phyloP scores from a whole-genome alignment of 2,888 invertebrate species.

The Therioaphis trifolii region DNA sequence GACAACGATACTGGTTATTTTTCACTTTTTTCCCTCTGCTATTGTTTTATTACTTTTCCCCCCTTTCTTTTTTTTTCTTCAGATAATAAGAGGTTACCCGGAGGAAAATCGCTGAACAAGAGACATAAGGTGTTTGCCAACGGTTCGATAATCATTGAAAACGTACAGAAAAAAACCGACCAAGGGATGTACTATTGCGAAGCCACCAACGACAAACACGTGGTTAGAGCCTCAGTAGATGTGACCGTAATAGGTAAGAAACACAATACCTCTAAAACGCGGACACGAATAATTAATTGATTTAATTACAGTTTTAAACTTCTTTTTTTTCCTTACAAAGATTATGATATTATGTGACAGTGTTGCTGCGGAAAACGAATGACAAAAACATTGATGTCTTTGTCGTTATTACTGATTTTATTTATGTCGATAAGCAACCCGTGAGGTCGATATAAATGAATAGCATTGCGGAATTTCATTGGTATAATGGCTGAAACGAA shows the following conservation, averaged over 20 bases:
- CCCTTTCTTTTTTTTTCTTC: constrained; percentile 50
- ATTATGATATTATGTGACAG: not conserved
- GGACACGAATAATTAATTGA: not conserved
- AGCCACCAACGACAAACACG: constrained; percentile 69
- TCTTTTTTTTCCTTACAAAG: not conserved
- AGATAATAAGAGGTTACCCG: constrained; percentile 65
- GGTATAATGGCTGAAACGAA: not conserved
- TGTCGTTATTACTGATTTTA: not conserved
- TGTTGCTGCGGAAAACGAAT: not conserved
- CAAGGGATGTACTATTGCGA: constrained; percentile 71
- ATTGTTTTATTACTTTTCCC: constrained; percentile 30
- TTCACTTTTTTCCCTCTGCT: not conserved
- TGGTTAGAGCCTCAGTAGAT: constrained; percentile 68
- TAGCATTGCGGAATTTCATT: not conserved
- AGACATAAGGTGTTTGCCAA: constrained; percentile 70
- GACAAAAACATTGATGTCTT: not conserved
- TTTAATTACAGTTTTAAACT: not conserved
- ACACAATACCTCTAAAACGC: not conserved
- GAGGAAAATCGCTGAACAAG: constrained; percentile 69
- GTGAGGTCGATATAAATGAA: not conserved
- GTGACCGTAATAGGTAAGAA: constrained; percentile 68
- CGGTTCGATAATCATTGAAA: constrained; percentile 70
- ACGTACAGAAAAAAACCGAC: constrained; percentile 70
- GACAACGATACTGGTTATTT: not conserved
- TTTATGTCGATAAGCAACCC: not conserved